These are phyloP conservation scores for Arrhopalites spinosus DNA, from an alignment of 2,888 invertebrate genomes.

Conservation along the genomic window DNA sequence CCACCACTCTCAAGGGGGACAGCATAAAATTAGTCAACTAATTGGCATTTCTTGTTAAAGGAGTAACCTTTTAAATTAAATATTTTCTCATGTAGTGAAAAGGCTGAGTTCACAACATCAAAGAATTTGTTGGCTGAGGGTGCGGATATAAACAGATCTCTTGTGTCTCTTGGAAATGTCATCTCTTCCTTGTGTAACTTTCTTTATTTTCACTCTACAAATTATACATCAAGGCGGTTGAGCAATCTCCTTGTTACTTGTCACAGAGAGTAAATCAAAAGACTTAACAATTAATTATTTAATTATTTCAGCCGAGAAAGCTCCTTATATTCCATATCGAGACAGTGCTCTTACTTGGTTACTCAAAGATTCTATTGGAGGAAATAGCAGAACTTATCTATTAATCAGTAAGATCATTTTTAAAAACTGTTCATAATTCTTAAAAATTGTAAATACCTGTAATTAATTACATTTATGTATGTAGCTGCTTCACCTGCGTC, in stretches of 20 bases:
- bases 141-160: constrained; percentile 76
- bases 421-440: background rate
- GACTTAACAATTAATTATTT: too few species aligned
- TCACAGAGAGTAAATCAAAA: too few species aligned
- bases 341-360: constrained; percentile 83
- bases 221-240: background rate
- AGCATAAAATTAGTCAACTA: too few species aligned
- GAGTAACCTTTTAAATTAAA: too few species aligned
- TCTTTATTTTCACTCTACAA: background rate
- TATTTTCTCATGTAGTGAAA: constrained; percentile 55
- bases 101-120: constrained; percentile 55
- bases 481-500: constrained; percentile 78
- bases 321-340: constrained; percentile 74
- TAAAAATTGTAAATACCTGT: too few species aligned
- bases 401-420: constrained; percentile 71
- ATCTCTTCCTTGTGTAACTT: constrained; percentile 75
- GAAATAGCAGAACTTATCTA: constrained; percentile 77
- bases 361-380: constrained; percentile 78
- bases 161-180: constrained; percentile 80
- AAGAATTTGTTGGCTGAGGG: constrained; percentile 61
- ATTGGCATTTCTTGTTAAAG: too few species aligned
- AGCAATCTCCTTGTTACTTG: too few species aligned
- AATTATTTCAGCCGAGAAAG: constrained; percentile 49
- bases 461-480: constrained; percentile 38
- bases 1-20: too few species aligned